A percentile compares a stretch with the other conserved stretches of the same genome.
phyloP scores from a whole-genome alignment of 2,888 invertebrate genomes.

The Cataglyphis rosenhaueri region DNA sequence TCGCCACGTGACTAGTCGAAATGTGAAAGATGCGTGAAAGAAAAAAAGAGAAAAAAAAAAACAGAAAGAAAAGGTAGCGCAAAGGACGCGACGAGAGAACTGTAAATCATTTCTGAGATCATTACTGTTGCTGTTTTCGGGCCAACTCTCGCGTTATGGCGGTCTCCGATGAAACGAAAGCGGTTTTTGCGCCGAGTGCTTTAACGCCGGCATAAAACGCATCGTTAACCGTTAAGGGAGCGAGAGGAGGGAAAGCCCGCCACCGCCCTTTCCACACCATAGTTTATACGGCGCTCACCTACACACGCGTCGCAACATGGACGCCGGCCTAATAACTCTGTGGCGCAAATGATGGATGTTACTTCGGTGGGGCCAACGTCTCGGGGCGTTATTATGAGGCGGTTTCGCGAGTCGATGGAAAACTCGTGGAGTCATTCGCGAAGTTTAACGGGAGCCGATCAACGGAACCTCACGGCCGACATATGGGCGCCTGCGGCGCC shows the following conservation, averaged over 20 bases:
- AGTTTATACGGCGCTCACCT: constrained; percentile 52
- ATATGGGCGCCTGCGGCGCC: constrained; percentile 68
- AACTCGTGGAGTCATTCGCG: constrained; percentile 69
- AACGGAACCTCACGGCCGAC: constrained; percentile 56
- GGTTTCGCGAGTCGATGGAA: constrained; percentile 61
- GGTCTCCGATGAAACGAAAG: constrained; percentile 58
- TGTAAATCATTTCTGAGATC: constrained; percentile 70
- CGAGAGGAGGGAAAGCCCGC: constrained; percentile 26
- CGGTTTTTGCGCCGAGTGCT: constrained; percentile 62
- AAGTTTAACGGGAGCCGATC: constrained; percentile 52
- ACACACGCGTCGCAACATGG: constrained; percentile 52
- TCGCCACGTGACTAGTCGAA: constrained; percentile 66
- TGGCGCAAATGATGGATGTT: constrained; percentile 68
- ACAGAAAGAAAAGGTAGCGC: constrained; percentile 26
- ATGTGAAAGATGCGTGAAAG: constrained; percentile 42
- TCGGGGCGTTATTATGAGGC: constrained; percentile 56
- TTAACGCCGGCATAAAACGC: constrained; percentile 73
- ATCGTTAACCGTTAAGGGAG: constrained; percentile 67
- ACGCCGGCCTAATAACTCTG: constrained; percentile 54
- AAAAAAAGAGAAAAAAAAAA: constrained; percentile 59
- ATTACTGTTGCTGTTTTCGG: constrained; percentile 55
- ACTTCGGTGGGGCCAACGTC: constrained; percentile 38
- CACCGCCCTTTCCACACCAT: constrained; percentile 15
- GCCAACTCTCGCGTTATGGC: constrained; percentile 53
- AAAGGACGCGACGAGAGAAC: constrained; percentile 44